These are phyloP conservation scores for Pseudoips prasinana DNA, from an alignment of 2,888 invertebrate species.

Conservation along the genomic window DNA sequence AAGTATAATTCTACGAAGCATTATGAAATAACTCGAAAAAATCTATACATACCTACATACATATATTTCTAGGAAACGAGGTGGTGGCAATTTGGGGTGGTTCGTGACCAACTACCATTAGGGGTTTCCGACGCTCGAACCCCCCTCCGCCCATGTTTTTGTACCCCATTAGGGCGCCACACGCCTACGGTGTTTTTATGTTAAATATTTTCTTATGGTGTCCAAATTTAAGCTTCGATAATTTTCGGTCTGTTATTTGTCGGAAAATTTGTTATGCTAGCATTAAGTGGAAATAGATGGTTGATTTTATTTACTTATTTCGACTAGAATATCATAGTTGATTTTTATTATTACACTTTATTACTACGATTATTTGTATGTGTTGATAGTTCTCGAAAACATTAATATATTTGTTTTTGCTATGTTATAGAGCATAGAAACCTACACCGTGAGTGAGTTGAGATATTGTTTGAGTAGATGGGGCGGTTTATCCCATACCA, in stretches of 20 bases:
- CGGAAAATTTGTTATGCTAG: too few species aligned
- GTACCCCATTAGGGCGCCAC: conserved; percentile 49
- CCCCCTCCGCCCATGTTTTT: conserved; percentile 37
- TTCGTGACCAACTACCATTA: conserved; percentile 75
- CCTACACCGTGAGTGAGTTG: too few species aligned
- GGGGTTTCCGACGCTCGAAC: conserved; percentile 50
- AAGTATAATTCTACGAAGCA: conserved; percentile 32
- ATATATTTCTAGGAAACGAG: conserved; percentile 49
- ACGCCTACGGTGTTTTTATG: conserved; percentile 42
- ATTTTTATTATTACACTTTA: too few species aligned
- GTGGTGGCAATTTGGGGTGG: conserved; percentile 45
- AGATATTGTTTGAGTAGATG: too few species aligned
- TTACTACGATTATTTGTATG: too few species aligned
- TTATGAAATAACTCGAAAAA: conserved; percentile 24
- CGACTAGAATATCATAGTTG: too few species aligned
- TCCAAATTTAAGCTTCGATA: conserved; percentile 14
- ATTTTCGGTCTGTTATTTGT: conserved; percentile 1
- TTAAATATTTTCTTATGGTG: conserved; percentile 37
- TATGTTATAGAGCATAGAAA: too few species aligned
- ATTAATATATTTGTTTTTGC: too few species aligned
- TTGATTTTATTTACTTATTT: too few species aligned
- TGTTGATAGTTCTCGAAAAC: too few species aligned
- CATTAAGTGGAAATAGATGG: too few species aligned
- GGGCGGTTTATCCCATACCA: too few species aligned
- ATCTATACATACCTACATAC: conserved; percentile 28